Base-by-base conservation (phyloP, 2,797 vertebrate genomes). In the Megaceryle alcyon region DNA sequence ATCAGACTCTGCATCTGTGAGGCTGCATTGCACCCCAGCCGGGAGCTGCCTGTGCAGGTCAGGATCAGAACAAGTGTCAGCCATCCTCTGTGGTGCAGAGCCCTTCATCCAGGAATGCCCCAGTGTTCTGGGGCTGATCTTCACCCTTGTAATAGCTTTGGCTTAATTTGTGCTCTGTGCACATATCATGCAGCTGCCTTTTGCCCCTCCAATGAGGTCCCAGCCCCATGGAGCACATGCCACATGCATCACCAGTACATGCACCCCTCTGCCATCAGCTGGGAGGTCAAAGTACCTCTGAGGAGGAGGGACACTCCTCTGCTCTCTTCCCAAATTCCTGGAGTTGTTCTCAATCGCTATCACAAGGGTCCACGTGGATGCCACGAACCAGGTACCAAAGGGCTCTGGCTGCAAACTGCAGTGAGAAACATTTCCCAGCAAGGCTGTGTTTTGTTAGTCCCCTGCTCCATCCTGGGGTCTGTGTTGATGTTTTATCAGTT, bases 1-100 rank as follows among this genome's bases (percentile, higher is more conserved):
- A 20, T 48, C 0, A 0, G 46, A 49, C 26, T 37, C 21, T n/a
- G 15, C n/a, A 9, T 15, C 60, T 18, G 28, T 0, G 6, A 72
- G 59, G 21, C 41, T 2, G 5, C 37, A 17, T 23, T 9, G 2
- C 20, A 5, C 28, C 65, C 39, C 1, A 0, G 23, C 14, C 0
- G 0, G 43, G 82, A 60, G 60, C 29, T 68, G 46, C 48, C 41
- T 0, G 0, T 14, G 12, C 3, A 6, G 54, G 13, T 66, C 65
- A n/a, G 70, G 44, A n/a, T 33, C 54, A 8, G 35, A 56, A 41
- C 19, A 48, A 44, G 19, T 10, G 3, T 22, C 66, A 44, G 44
- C 70, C 41, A 6, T 15, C 11, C 25, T n/a, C 48, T 2, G 0
- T 1, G 7, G 51, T 2, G 5, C 78, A 54, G 51, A 60, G 11